phyloP scores from a whole-genome alignment of 2,113 vertebrate species.

The Leptosomus discolor region DNA sequence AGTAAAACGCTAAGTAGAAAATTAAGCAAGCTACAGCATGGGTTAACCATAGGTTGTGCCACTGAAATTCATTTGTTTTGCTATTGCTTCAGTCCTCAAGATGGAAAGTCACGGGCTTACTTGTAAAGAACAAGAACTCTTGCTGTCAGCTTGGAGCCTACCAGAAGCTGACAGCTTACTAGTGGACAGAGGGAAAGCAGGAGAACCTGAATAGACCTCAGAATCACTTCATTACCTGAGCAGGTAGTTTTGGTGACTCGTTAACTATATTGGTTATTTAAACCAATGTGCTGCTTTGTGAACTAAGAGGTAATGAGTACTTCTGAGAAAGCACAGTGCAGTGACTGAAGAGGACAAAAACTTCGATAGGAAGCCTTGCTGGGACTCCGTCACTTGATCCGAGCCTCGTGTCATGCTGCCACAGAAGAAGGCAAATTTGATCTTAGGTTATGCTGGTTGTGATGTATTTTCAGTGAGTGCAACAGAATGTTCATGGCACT shows the following conservation, averaged over 20 bases:
- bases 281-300: background rate
- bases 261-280: background rate
- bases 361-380: background rate
- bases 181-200: background rate
- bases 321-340: background rate
- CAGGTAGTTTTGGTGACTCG: background rate
- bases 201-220: background rate
- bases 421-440: background rate
- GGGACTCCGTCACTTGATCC: background rate
- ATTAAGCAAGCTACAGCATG: background rate
- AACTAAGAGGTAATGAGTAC: background rate
- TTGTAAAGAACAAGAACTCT: background rate
- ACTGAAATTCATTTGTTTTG: background rate
- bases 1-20: background rate
- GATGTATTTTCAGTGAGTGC: background rate
- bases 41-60: background rate
- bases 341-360: background rate
- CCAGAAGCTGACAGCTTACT: too few species aligned
- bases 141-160: background rate
- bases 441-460: background rate
- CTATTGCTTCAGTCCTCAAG: background rate
- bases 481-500: fast-evolving
- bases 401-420: fast-evolving
- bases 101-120: background rate
- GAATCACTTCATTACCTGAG: background rate